Evolutionary conservation across 2,797 vertebrate species (phyloP), one percentile per base, ranked within the genome.

Genomic region (Threskiornis aethiopicus): DNA sequence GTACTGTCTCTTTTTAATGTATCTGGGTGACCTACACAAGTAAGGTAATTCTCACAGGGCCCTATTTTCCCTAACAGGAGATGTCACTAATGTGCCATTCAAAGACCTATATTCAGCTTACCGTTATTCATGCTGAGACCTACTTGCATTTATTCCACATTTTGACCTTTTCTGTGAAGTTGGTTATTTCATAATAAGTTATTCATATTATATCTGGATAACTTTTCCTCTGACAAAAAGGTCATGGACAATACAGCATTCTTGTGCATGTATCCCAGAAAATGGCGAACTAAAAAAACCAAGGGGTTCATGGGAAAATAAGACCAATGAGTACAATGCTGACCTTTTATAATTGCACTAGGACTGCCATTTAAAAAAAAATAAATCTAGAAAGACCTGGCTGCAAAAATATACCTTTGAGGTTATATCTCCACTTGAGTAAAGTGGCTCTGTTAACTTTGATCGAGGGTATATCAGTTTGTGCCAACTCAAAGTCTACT

Each of bases 131-230:
- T 54, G 28, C 35, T 7, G 5, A 93, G 67, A 89, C 20, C 31
- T 82, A n/a, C 73, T 81, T 91, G 61, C 67, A 89, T 73, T 94
- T 85, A 69, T 94, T 83, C 55, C 9, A 77, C 10, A 21, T 78
- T 91, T 93, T 91, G 71, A 96, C 86, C 84, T 96, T 95, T 95
- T 84, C n/a, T 78, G 39, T 58, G 57, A 95, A 77, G 52, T 19
- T 92, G 35, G 57, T 80, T 95, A 61, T 96, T 97, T 89, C 64
- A 80, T 89, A 93, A 57, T 71, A 86, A 85, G 90, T 84, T 93
- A 87, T 93, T 96, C 29, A 51, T 84, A 85, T 81, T 78, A 37
- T 75, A 57, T 75, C 5, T 13, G 35, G 44, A 65, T 59, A 90
- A 54, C 16, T 67, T 93, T 75, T 87, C 35, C 28, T 67, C 67